Conservation (phyloP, 2,888 invertebrate genomes). For the Habroteleia sp. region DNA sequence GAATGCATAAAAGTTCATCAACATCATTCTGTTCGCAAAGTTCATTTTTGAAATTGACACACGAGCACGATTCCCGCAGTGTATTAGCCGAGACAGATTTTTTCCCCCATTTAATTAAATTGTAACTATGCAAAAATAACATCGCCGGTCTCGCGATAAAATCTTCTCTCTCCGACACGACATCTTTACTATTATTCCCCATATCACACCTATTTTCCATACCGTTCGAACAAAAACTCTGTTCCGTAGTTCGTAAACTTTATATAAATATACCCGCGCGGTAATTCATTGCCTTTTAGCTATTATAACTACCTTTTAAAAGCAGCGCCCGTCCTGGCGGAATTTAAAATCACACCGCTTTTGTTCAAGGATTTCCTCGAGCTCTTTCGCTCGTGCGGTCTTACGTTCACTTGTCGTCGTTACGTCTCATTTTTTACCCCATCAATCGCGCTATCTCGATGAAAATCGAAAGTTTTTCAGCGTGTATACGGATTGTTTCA, state of each 20-base stretch:
- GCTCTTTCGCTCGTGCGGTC: slow-evolving; percentile 20
- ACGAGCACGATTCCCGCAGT: too few relatives aligned
- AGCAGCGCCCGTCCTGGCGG: slow-evolving; percentile 34
- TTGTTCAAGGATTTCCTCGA: slow-evolving; percentile 50
- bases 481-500: not conserved
- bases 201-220: slow-evolving; percentile 40
- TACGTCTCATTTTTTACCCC: slow-evolving; percentile 40
- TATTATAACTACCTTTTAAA: slow-evolving; percentile 56
- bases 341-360: slow-evolving; percentile 54
- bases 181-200: slow-evolving; percentile 29
- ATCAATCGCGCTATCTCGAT: slow-evolving; percentile 25
- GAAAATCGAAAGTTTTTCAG: slow-evolving; percentile 14
- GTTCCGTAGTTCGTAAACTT: slow-evolving; percentile 11
- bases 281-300: slow-evolving; percentile 48
- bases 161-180: slow-evolving; percentile 14
- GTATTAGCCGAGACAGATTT: too few relatives aligned
- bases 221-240: slow-evolving; percentile 4
- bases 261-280: slow-evolving; percentile 24
- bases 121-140: slow-evolving; percentile 1
- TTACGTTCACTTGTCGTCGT: slow-evolving; percentile 46
- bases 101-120: slow-evolving; percentile 22
- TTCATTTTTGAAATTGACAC: too few relatives aligned
- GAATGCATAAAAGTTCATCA: too few relatives aligned
- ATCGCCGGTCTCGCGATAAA: slow-evolving; percentile 13
- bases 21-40: too few relatives aligned